Evolutionary conservation across 2,888 invertebrate genomes (phyloP), one percentile per base, ranked within the genome.

Genomic region (Campoletis raptor): DNA sequence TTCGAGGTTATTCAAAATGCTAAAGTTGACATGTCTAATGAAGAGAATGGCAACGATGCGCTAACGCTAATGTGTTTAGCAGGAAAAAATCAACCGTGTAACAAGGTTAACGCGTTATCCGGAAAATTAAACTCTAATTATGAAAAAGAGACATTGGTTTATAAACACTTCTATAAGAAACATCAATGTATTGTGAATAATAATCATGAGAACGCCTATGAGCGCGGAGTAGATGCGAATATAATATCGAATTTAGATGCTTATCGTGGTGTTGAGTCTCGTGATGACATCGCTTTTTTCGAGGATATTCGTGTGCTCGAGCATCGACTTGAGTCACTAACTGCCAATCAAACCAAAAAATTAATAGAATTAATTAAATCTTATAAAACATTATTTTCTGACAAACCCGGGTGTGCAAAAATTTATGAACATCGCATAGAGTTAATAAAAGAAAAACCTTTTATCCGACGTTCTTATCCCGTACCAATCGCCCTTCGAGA

Each of bases 381-480:
- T 54, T 81, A 85, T 70, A 57, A 42, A 36, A 18, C 37, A 18
- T 88, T 90, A 21, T 90, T 90, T 77, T 88, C 87, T 0, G 85
- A 87, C 12, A 77, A 85, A 40, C 89, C 91, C 2, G 91, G 90
- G 0, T 78, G 69, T 15, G 61, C 61, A 1, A 69, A 24, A 36
- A 81, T 88, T 7, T 92, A 92, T 81, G 81, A 87, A 42, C 92
- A 91, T 76, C 67, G 84, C 15, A 90, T 91, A 15, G 87, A 89
- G 40, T 67, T 91, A 67, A 67, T 78, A 9, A 87, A 90, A 40
- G 66, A 83, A 0, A 89, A 88, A 57, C 89, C 89, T 0, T 73
- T 81, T 70, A 42, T 92, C 87, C 78, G 83, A 69, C 67, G 87
- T 21, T 89, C 90, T 8, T 93, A 93, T 83, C 90, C 93, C 0